These are phyloP conservation scores for Ramphastos sulfuratus DNA, from an alignment of 2,113 vertebrate genomes.

Conservation along the genomic window DNA sequence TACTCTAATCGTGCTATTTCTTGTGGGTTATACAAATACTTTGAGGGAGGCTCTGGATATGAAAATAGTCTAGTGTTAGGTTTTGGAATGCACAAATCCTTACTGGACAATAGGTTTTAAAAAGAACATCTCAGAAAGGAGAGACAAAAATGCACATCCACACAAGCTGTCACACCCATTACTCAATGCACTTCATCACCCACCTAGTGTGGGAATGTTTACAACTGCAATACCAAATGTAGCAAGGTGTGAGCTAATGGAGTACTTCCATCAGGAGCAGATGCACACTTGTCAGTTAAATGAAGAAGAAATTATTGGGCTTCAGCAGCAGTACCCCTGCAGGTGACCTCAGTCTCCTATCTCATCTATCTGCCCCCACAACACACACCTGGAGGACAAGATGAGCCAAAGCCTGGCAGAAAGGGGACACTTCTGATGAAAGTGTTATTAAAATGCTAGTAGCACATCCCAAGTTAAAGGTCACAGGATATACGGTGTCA, in stretches of 20 bases:
- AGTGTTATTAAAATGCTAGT: slow-evolving; percentile 39
- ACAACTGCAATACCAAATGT: background rate
- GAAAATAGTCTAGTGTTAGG: background rate
- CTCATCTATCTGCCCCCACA: background rate
- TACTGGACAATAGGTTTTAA: background rate
- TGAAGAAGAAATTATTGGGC: background rate
- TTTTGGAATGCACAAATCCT: background rate
- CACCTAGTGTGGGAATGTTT: background rate
- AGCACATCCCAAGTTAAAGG: slow-evolving; percentile 35
- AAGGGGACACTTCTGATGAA: slow-evolving; percentile 11
- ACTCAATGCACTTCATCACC: background rate
- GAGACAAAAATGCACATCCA: background rate
- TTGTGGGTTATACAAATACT: background rate
- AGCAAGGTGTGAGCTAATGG: background rate
- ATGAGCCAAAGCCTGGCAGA: background rate
- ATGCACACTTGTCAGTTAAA: background rate
- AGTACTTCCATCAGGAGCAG: background rate
- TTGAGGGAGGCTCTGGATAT: background rate
- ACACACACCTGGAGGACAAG: slow-evolving; percentile 41
- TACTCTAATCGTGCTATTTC: background rate
- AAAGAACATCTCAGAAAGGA: background rate
- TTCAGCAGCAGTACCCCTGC: background rate
- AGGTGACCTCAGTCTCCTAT: background rate
- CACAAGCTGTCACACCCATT: background rate
- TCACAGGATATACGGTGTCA: background rate